Evolutionary conservation across 2,113 vertebrate species (phyloP), one percentile per base, ranked within the genome.

Genomic region (Hypomesus transpacificus): DNA sequence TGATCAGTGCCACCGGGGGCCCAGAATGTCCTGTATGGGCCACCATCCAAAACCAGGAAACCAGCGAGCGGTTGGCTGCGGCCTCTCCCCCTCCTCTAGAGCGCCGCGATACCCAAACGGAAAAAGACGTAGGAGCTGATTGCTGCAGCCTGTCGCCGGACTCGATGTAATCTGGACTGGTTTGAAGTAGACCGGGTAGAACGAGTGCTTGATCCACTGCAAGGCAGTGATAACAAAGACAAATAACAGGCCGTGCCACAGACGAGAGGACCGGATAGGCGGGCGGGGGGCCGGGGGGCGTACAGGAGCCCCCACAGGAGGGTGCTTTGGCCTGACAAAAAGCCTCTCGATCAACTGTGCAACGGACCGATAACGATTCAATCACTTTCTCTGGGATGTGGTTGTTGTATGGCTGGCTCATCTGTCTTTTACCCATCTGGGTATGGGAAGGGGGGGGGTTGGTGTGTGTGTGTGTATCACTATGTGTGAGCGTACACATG

Each of bases 281-380:
- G 54, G 7, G 77, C 65, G 69, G 70, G 77, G 74, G 52, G 66
- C 70, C 65, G 67, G 57, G 75, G 52, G 28, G 81, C 71, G 68
- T 80, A 79, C 74, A 73, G 26, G 53, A 56, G 17, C 53, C 53
- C 53, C 18, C 78, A 74, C 52, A 50, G 60, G 66, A 72, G 66
- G 81, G 72, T 70, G 58, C 24, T n/a, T 24, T 69, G 64, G 67
- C 72, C 71, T 71, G 65, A 86, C 81, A 73, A 69, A 83, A 85
- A 76, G 75, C 78, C 72, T 81, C 76, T 88, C 74, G 61, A 89
- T 89, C 84, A 76, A 75, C 70, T 61, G 80, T 78, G 80, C 77
- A 87, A 87, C 89, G 82, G 77, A 83, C 85, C 75, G 85, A 86
- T 84, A 81, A 76, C 24, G 78, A 87, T 89, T 85, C 85, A 88